Conservation (phyloP, 2,113 vertebrate genomes). For the Macroglossus sobrinus region DNA sequence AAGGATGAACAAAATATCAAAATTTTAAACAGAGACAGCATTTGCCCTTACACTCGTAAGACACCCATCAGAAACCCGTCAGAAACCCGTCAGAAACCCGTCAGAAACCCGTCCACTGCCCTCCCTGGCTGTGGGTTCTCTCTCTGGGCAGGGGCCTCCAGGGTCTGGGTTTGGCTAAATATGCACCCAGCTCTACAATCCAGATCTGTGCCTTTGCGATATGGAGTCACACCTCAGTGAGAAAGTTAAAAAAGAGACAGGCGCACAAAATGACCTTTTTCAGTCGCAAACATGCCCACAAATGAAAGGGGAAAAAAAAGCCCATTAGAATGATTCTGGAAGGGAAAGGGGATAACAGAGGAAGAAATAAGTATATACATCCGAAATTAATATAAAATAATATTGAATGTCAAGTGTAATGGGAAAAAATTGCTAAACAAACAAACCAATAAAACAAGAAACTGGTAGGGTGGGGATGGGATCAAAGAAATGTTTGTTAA, state of each 20-base stretch:
- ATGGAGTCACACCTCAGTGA: neutral
- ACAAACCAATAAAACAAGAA: too few species aligned
- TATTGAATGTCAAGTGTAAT: too few species aligned
- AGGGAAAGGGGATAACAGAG: neutral
- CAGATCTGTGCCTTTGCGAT: neutral
- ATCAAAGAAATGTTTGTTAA: neutral
- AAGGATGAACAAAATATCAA: neutral
- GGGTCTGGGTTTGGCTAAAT: too few species aligned
- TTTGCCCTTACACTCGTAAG: neutral
- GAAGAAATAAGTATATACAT: neutral
- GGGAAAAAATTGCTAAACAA: too few species aligned
- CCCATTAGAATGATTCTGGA: neutral
- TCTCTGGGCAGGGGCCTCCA: too few species aligned
- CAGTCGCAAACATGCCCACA: neutral
- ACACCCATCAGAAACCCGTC: too few species aligned
- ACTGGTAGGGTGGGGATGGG: too few species aligned
- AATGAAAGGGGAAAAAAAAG: neutral
- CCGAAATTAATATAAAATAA: too few species aligned
- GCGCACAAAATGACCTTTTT: neutral
- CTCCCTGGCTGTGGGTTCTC: neutral
- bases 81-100: too few species aligned
- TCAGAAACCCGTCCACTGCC: neutral
- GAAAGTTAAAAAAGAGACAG: neutral
- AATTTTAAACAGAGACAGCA: neutral
- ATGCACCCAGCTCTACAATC: rapidly evolving